Conservation (phyloP, 2,888 invertebrate genomes). For the Ditylenchus weischeri region DNA sequence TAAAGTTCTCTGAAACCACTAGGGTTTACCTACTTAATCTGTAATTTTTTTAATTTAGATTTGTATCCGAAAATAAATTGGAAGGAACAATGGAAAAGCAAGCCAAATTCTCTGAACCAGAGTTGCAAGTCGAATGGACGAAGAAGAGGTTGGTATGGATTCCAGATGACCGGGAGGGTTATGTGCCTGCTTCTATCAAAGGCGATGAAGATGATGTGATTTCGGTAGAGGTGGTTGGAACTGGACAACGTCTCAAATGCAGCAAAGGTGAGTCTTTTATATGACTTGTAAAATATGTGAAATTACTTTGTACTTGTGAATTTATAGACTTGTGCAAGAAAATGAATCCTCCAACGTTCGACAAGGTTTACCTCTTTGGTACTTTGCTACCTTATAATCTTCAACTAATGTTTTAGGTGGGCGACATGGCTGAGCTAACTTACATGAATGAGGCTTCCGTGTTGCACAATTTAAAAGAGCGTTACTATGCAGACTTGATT, state of each 20-base stretch:
- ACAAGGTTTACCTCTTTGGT: conserved; percentile 70
- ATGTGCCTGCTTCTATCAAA: conserved; percentile 90
- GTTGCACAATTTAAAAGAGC: conserved; percentile 96
- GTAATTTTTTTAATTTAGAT: no score
- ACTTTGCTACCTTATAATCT: no score
- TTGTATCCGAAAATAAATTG: no score
- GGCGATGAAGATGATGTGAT: conserved; percentile 68
- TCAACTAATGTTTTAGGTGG: no score
- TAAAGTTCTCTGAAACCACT: no score
- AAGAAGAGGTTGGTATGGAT: conserved; percentile 98
- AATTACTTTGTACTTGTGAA: neutral
- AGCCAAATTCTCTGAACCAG: no score
- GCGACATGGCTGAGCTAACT: conserved; percentile 96
- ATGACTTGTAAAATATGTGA: no score
- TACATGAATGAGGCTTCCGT: conserved; percentile 99
- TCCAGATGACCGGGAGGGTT: conserved; percentile 79
- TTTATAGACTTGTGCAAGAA: conserved; percentile 94
- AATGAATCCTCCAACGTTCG: conserved; percentile 99
- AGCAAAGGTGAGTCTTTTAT: no score
- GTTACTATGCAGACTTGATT: conserved; percentile 96
- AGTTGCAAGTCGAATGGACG: conserved; percentile 99
- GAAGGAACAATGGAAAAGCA: no score
- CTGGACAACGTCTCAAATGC: no score
- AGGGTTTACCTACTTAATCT: no score
- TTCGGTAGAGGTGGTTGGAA: no score